Evolutionary conservation across 2,888 invertebrate species (phyloP).

Genomic region (Epirrhoe tristata): DNA sequence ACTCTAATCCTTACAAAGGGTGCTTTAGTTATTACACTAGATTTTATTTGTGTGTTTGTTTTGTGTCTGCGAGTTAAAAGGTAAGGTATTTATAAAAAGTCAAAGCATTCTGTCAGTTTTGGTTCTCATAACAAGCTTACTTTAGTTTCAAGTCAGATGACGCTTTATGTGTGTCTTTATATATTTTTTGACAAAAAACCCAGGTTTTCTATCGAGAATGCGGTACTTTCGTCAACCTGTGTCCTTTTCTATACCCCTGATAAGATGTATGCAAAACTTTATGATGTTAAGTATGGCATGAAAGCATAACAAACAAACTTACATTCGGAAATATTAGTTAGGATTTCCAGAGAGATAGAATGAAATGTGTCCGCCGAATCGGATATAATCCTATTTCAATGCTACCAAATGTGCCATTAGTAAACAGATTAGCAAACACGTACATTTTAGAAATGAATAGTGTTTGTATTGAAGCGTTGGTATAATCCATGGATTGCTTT

Average conservation of each 20-base stretch:
- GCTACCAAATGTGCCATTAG: constrained; percentile 5
- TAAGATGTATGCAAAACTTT: too few species aligned
- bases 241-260: too few species aligned
- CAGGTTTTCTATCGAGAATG: too few species aligned
- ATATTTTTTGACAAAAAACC: not conserved
- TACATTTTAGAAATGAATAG: not conserved
- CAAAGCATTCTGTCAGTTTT: too few species aligned
- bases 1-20: constrained; percentile 18
- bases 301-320: not conserved
- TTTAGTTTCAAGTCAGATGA: too few species aligned
- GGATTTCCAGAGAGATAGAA: constrained; percentile 1
- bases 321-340: not conserved
- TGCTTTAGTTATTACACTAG: not conserved
- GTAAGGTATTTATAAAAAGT: too few species aligned
- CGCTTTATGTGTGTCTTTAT: constrained; percentile 10
- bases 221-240: too few species aligned
- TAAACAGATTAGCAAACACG: not conserved
- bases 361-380: constrained; percentile 9
- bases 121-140: too few species aligned
- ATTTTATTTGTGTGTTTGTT: too few species aligned
- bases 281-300: too few species aligned
- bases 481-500: not conserved
- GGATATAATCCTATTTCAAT: constrained; percentile 8
- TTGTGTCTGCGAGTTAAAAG: too few species aligned
- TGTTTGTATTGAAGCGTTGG: not conserved